Conservation (phyloP, 2,113 vertebrate genomes). For the Dasyprocta punctata region DNA sequence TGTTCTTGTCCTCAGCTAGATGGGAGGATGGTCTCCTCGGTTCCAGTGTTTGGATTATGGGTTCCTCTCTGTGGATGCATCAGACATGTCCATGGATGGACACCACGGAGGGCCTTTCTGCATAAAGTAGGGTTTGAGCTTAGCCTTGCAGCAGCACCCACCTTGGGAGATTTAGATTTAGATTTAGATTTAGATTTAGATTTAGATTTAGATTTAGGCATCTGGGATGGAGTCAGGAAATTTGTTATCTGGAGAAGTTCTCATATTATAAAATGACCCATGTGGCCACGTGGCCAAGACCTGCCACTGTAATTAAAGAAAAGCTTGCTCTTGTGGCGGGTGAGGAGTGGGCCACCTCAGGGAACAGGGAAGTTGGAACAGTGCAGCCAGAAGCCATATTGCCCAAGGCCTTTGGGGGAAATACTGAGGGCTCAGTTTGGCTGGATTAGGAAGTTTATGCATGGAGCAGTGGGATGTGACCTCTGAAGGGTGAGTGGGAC, state of each 20-base stretch:
- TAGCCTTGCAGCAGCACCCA: neutral
- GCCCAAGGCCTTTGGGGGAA: neutral
- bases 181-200: no score
- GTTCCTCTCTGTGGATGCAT: neutral
- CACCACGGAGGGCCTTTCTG: neutral
- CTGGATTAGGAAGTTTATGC: neutral
- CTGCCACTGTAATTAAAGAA: neutral
- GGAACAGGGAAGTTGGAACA: no score
- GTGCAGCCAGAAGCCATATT: neutral
- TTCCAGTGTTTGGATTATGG: neutral
- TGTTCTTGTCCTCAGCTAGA: accelerated
- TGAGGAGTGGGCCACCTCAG: neutral
- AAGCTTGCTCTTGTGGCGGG: neutral
- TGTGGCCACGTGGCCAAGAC: neutral
- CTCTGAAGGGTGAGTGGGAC: neutral
- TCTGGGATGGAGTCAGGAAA: neutral
- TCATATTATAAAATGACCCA: neutral
- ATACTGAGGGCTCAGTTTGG: neutral
- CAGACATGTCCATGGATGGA: neutral
- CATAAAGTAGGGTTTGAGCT: neutral
- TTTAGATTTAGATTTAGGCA: no score
- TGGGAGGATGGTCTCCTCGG: neutral
- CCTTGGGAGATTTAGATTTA: neutral
- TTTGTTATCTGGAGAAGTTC: neutral
- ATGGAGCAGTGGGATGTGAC: neutral